phyloP scores from a whole-genome alignment of 92 coral and sea anemone genomes.

The Chrysogorgia sp. region DNA sequence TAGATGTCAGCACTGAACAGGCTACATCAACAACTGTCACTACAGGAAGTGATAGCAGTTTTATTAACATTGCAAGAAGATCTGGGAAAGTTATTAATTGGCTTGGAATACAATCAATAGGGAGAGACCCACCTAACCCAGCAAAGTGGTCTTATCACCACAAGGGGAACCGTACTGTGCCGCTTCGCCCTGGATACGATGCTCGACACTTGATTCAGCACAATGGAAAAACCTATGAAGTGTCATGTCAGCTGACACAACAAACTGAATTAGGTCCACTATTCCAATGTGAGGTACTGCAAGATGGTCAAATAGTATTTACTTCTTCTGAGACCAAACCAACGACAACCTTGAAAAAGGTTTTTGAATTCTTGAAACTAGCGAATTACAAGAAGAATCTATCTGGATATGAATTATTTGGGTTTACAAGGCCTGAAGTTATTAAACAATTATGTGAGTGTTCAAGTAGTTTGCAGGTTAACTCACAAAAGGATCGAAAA shows the following conservation, averaged over 20 bases:
- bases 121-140: constrained; percentile 34
- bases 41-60: not conserved
- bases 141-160: constrained; percentile 32
- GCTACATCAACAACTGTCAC: not conserved
- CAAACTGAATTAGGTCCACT: constrained; percentile 12
- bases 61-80: constrained; percentile 36
- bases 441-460: constrained; percentile 20
- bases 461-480: constrained; percentile 35
- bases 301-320: constrained; percentile 7
- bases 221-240: constrained; percentile 33
- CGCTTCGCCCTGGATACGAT: constrained; percentile 47
- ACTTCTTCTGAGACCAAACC: constrained; percentile 35
- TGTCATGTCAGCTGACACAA: constrained; percentile 40
- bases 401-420: constrained; percentile 44
- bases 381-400: constrained; percentile 38
- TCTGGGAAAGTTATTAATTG: constrained; percentile 37
- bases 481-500: constrained; percentile 23
- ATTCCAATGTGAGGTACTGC: constrained; percentile 13
- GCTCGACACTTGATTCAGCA: constrained; percentile 28
- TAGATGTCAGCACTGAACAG: not conserved
- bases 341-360: constrained; percentile 36
- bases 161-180: constrained; percentile 27
- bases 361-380: constrained; percentile 32
- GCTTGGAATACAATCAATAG: constrained; percentile 26
- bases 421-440: constrained; percentile 45